Base-by-base conservation (phyloP, 2,113 vertebrate genomes). In the Lasiurus borealis region DNA sequence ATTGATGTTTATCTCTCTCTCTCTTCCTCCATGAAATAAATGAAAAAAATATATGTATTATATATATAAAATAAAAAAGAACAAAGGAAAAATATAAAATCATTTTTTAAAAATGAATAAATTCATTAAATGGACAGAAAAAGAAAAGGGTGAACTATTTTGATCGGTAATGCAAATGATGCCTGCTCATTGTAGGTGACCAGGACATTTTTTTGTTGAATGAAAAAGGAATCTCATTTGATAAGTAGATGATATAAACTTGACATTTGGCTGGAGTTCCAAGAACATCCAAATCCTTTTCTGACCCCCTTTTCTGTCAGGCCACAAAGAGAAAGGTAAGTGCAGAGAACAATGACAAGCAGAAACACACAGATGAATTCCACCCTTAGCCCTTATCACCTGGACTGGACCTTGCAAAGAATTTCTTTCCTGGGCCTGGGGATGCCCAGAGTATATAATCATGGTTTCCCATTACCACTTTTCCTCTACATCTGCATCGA, bases 181-280 rank as follows among this genome's bases (percentile, higher is more conserved):
- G 21, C 15, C 72, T 95, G n/a, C 4, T 48, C 13, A 89, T n/a
- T 83, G 3, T 52, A 76, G 31, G 40, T 44, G 13, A 27, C 86
- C 34, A 80, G 50, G 86, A 85, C n/a, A 52, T 66, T 91, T 90
- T 91, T 90, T 82, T 90, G 64, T 81, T 76, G 29, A 90, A 62
- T 76, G 21, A 71, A 40, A 96, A 76, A 57, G 48, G 54, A 36
- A 64, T 87, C 62, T 95, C 13, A 31, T 73, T 93, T 90, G 62
- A 66, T 85, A 85, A 86, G 13, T 15, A 25, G 25, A 84, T 94
- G 29, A 77, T 87, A 71, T 54, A 92, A 94, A 81, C 12, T 31
- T 93, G 76, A 76, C n/a, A 69, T 36, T 68, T 84, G 25, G 48
- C n/a, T 21, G 81, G 80, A 88, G 84, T 90, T 96, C 80, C 25